Base-by-base conservation (phyloP, 2,888 invertebrate genomes). In the Spodoptera picta region DNA sequence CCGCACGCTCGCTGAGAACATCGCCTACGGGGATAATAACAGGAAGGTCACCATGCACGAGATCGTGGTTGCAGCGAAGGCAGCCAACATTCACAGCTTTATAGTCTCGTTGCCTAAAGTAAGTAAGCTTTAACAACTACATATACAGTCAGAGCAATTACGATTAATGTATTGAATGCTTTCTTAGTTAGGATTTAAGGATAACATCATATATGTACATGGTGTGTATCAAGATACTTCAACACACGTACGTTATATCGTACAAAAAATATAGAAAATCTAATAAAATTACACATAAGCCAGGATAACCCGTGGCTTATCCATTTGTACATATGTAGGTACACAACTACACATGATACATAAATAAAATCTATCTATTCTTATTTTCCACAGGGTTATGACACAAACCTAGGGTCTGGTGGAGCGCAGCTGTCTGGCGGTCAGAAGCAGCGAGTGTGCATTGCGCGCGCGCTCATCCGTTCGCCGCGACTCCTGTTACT, bases 11-110 rank as follows among this genome's bases (percentile, higher is more conserved):
- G 96, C 96, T 0, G 97, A 98, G 83, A 98, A 98, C 87, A 98
- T 98, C 76, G 97, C 97, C 0, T 98, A 98, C 84, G 98, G 98
- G 3, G 97, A 97, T 86, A 97, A 97, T 85, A 94, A 93, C 58
- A 94, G 97, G 7, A 91, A 94, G 31, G 96, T 97, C 46, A 86
- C 95, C 44, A 96, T 96, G 95, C 95, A 95, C 50, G 97, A 98
- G 82, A 96, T 98, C 55, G 96, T 97, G n/a, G 95, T 96, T 51
- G 97, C 97, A 0, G 97, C 97, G 0, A 96, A 96, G 79, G 96
- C 96, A 77, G 97, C 98, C 7, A 98, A 98, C 81, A 97, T 98
- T 73, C 98, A 98, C 87, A 95, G 95, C 68, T 98, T 98, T 82
- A 96, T 98, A 49, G 90, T 95, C 23, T 95, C 96, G 3, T 87